These are phyloP conservation scores for Sylvia borin DNA, from an alignment of 2,797 vertebrate species.

Conservation along the genomic window DNA sequence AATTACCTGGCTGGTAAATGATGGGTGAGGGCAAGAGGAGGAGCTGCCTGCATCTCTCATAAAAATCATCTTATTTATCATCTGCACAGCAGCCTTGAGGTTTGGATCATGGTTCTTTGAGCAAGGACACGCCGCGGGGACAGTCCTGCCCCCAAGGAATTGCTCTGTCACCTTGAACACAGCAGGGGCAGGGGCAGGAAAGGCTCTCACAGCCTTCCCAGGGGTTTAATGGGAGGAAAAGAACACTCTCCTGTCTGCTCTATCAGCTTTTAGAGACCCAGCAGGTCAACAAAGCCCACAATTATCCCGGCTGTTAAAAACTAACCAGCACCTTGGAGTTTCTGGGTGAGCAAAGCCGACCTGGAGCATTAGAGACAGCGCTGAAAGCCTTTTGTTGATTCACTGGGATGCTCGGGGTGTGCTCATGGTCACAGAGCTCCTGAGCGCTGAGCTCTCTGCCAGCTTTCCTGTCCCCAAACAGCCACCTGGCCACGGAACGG, in stretches of 20 bases:
- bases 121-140: neutral
- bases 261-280: neutral
- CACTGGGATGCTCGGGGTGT: neutral
- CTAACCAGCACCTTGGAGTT: neutral
- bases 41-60: neutral
- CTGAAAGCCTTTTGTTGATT: neutral
- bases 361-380: neutral
- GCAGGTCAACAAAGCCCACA: neutral
- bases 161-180: neutral
- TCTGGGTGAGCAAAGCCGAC: neutral
- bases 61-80: neutral
- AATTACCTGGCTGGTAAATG: neutral
- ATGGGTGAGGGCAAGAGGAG: neutral
- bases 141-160: rapidly evolving
- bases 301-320: neutral
- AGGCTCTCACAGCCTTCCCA: neutral
- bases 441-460: neutral
- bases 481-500: rapidly evolving
- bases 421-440: neutral
- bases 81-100: no score
- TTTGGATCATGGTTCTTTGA: neutral
- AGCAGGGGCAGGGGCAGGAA: neutral
- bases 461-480: neutral
- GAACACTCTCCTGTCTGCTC: neutral
- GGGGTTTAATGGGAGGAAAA: neutral